Conservation (phyloP, 2,113 vertebrate genomes). For the Bubalus kerabau region DNA sequence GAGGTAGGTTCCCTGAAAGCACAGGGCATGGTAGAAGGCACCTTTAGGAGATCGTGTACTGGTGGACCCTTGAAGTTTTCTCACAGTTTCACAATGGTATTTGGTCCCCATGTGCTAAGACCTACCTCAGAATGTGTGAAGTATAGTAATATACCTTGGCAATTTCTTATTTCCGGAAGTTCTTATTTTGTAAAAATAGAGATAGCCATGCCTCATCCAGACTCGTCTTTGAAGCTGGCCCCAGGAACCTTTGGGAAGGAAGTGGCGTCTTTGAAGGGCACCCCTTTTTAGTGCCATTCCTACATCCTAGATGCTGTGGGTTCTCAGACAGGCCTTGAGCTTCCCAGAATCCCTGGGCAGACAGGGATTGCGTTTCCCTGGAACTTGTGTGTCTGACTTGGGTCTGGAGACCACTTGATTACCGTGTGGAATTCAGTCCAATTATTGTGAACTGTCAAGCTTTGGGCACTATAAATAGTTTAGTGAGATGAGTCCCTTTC, state of each 20-base stretch:
- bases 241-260: not conserved
- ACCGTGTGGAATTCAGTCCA: not conserved
- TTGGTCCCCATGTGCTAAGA: not conserved
- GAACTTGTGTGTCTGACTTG: rapidly evolving
- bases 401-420: not conserved
- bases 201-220: not conserved
- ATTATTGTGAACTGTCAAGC: rapidly evolving
- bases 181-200: not conserved
- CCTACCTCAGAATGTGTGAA: not conserved
- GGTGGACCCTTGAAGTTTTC: not conserved
- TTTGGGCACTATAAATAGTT: not conserved
- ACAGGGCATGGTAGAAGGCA: not conserved
- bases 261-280: not conserved
- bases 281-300: not conserved
- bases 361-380: not conserved
- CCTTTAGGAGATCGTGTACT: not conserved
- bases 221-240: not conserved
- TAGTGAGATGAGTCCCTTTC: not conserved
- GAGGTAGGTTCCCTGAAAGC: not conserved
- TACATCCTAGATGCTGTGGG: not conserved
- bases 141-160: not conserved
- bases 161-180: not conserved
- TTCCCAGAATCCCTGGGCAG: not conserved
- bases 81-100: not conserved
- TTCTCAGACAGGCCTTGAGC: not conserved